Percentiles rank a stretch among this genome's conserved stretches.
phyloP scores from a whole-genome alignment of 2,888 invertebrate genomes.

The Chrysolina americana region DNA sequence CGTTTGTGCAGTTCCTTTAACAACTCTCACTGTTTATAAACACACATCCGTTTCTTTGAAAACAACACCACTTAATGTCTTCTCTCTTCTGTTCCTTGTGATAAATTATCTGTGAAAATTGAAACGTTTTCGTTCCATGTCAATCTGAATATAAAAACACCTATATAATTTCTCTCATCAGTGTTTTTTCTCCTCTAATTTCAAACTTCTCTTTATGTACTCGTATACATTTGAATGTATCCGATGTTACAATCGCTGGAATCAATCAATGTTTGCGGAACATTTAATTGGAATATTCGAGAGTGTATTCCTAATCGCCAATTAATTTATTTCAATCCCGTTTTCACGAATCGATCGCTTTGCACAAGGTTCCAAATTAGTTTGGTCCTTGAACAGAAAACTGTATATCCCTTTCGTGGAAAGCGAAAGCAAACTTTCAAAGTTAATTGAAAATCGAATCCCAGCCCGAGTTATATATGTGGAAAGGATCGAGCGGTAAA shows the following conservation, averaged over 20 bases:
- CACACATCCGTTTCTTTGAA: too few relatives aligned
- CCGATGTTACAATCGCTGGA: background rate
- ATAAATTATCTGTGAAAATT: too few relatives aligned
- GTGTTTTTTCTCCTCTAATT: too few relatives aligned
- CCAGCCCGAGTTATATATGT: slow-evolving; percentile 14
- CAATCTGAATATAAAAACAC: too few relatives aligned
- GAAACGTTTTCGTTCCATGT: too few relatives aligned
- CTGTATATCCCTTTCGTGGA: slow-evolving; percentile 12
- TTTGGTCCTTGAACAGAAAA: slow-evolving; percentile 7
- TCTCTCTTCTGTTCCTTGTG: too few relatives aligned
- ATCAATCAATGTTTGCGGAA: slow-evolving; percentile 4
- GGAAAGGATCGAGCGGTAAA: slow-evolving; percentile 36
- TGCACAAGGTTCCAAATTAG: slow-evolving; percentile 15
- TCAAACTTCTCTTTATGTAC: too few relatives aligned
- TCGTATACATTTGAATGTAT: too few relatives aligned
- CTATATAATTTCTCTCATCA: too few relatives aligned
- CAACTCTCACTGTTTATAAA: too few relatives aligned
- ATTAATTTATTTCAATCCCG: slow-evolving; percentile 20
- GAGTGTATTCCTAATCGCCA: slow-evolving; percentile 12
- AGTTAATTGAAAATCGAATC: slow-evolving; percentile 31
- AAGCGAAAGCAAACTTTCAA: slow-evolving; percentile 27
- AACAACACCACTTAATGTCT: too few relatives aligned
- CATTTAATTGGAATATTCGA: slow-evolving; percentile 7
- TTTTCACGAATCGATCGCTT: slow-evolving; percentile 1
- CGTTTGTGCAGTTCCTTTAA: too few relatives aligned